Conservation (phyloP, 2,113 vertebrate species). For the Larimichthys polyactis region DNA sequence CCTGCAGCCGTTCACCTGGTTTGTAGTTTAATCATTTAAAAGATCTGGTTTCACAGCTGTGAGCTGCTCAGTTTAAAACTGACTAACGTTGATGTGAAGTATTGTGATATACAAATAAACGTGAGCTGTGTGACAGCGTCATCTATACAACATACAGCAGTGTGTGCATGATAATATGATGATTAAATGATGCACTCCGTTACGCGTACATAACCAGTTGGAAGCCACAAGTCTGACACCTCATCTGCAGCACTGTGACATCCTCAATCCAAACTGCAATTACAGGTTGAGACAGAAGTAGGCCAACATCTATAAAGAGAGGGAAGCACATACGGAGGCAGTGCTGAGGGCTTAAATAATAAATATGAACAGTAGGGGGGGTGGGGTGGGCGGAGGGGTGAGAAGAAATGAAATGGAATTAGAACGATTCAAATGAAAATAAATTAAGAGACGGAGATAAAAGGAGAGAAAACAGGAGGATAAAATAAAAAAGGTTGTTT, state of each 20-base stretch:
- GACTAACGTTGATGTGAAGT: no score
- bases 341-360: conserved; percentile 72
- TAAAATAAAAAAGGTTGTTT: conserved; percentile 34
- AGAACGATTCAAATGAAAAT: conserved; percentile 64
- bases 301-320: conserved; percentile 68
- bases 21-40: no score
- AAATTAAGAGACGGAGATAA: conserved; percentile 55
- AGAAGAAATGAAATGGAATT: conserved; percentile 54
- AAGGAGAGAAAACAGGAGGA: conserved; percentile 25
- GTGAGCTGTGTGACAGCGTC: no score
- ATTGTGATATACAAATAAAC: no score
- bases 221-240: conserved; percentile 8
- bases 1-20: no score
- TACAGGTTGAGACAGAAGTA: conserved; percentile 76
- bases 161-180: not conserved
- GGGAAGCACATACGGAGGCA: conserved; percentile 53
- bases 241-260: conserved; percentile 2
- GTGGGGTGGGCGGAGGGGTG: conserved; percentile 11
- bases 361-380: conserved; percentile 48
- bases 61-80: no score
- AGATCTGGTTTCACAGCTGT: no score
- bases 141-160: not conserved
- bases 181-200: not conserved
- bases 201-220: not conserved
- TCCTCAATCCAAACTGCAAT: conserved; percentile 59